Base-by-base conservation (phyloP, 35 echinoderm and acorn worm genomes). In the Nesometra sesokonis region DNA sequence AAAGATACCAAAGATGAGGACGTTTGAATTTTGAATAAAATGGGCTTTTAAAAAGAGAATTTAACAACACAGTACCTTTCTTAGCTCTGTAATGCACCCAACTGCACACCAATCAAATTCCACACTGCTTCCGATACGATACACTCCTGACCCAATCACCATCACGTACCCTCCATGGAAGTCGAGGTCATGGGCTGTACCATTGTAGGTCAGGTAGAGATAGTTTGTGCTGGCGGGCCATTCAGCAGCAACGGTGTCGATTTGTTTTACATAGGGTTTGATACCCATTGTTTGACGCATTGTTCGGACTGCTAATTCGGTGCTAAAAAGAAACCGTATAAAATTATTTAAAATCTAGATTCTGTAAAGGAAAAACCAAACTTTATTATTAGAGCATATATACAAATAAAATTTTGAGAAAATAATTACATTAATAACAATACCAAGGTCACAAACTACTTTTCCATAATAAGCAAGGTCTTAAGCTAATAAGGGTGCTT, bases 41-140 rank as follows among this genome's bases (percentile, higher is more conserved):
- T n/a, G n/a, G n/a, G n/a, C n/a, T n/a, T n/a, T n/a, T n/a, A n/a
- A n/a, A n/a, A n/a, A n/a, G n/a, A n/a, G n/a, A 43, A 43, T 7
- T 43, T 43, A 43, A 43, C 4, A 57, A 33, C n/a, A 52, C 85
- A 78, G 0, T 37, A 99, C 96, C 90, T 92, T 90, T 82, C 96
- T 89, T 0, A 99, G 90, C 82, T 94, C 96, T 5, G 79, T 91
- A 52, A 99, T 99, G 76, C 96, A 99, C 0, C 96, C 86, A 4
- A 99, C 96, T 86, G 96, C 96, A 80, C 96, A 99, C 96, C 96
- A 99, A 80, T 99, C 96, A 94, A 99, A 99, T 76, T 99, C 96
- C 27, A 99, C 96, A 78, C 96, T 99, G 39, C 96, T 99, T 11
- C 96, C 96, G 32, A 99, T 99, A 36, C 96, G 92, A 81, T 99